phyloP scores from a whole-genome alignment of 2,888 invertebrate genomes.

The Meteorus cinctellus region DNA sequence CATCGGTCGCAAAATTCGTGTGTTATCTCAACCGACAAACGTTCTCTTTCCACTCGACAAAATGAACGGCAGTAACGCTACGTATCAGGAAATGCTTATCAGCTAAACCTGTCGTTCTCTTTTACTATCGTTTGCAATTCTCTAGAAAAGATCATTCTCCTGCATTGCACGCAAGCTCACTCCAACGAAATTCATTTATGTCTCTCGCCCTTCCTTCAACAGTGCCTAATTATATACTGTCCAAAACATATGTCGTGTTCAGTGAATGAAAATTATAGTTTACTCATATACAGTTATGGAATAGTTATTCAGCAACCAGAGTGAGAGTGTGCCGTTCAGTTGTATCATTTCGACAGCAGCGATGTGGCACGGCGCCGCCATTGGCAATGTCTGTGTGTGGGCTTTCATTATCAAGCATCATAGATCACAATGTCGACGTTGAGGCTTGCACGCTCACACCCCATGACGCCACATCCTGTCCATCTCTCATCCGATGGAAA shows the following conservation, averaged over 20 bases:
- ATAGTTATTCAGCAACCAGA: slow-evolving; percentile 15
- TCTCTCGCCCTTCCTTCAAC: not conserved
- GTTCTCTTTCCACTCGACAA: slow-evolving; percentile 20
- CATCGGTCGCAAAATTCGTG: slow-evolving; percentile 16
- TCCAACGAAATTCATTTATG: not conserved
- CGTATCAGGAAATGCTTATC: slow-evolving; percentile 38
- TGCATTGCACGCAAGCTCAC: slow-evolving; percentile 1
- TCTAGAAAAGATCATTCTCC: slow-evolving; percentile 42
- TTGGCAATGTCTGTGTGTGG: slow-evolving; percentile 57
- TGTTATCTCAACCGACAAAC: slow-evolving; percentile 40
- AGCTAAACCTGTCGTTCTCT: slow-evolving; percentile 32
- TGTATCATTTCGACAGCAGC: slow-evolving; percentile 37
- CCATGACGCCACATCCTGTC: slow-evolving; percentile 69
- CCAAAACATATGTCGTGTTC: slow-evolving; percentile 45
- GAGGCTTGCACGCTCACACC: slow-evolving; percentile 51
- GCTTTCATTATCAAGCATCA: slow-evolving; percentile 72
- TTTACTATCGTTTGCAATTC: slow-evolving; percentile 24
- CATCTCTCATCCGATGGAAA: slow-evolving; percentile 65
- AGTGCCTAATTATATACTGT: not conserved
- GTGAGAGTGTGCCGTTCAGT: slow-evolving; percentile 34
- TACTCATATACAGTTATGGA: slow-evolving; percentile 51
- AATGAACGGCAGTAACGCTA: slow-evolving; percentile 36
- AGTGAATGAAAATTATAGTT: slow-evolving; percentile 66
- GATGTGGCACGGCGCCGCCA: slow-evolving; percentile 38
- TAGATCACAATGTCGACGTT: slow-evolving; percentile 63